Evolutionary conservation across 2,888 invertebrate species (phyloP), one percentile per base, ranked within the genome.

Genomic region (Sarcophaga caerulescens): DNA sequence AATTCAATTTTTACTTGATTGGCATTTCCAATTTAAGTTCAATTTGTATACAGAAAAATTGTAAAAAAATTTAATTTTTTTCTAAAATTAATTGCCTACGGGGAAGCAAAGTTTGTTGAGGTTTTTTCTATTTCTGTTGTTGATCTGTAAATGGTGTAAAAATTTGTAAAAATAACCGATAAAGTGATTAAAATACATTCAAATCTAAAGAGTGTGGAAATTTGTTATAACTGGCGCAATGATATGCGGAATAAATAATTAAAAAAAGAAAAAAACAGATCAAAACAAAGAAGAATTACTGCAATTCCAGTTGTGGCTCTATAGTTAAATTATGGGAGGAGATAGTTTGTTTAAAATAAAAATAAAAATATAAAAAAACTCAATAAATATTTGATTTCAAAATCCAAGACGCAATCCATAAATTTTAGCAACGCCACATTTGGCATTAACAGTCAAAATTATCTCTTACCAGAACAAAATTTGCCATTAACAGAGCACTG

Each of bases 1-100:
- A 25, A 80, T 71, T 45, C n/a, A 65, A 59, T 65, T 71, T 23
- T 71, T n/a, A 35, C 10, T 12, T 78, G 47, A 62, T 62, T 71
- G 63, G n/a, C 44, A 47, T 79, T 65, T 63, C 12, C 21, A 65
- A 57, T 59, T 71, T 14, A 59, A n/a, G 23, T 70, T 52, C 17
- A 25, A 11, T 70, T 79, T 65, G 4, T 57, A 6, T 57, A 19
- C 17, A 23, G 10, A 57, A 66, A 78, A 63, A 35, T 1, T 35
- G 4, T 25, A 8, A 1, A 35, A 35, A 35, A 35, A 35, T 10
- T 1, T 8, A 8, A 35, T 6, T 6, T 62, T 19, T 35, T 52
- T 70, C 70, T 35, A 5, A 23, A 35, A 52, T 21, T 17, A 63
- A 52, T 52, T 52, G 52, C 17, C 17, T 14, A 52, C 0, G 17